Base-by-base conservation (phyloP, 2,113 vertebrate species). In the Erythrocercus mccallii region DNA sequence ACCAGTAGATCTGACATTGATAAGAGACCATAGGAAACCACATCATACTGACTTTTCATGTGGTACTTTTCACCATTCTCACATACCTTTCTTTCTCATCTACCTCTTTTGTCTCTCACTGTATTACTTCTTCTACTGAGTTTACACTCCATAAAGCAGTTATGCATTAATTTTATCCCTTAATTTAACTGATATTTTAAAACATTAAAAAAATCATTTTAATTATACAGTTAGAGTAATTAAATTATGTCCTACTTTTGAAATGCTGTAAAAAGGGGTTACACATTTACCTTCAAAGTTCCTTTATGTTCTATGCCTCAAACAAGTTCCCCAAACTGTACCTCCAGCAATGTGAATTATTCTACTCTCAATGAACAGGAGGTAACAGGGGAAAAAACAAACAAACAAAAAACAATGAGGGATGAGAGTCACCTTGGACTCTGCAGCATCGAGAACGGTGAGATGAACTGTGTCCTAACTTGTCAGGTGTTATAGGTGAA, bases 391-490 rank as follows among this genome's bases (percentile, higher is more conserved):
- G 38, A 40, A 3, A 15, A 76, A 73, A 35, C 12, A 23, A 1
- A 0, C 10, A 51, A 27, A 20, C 10, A 51, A 47, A 35, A 27
- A 31, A 0, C 11, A 45, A 6, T 15, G 17, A 71, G 31, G 4
- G 4, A 3, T 27, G 10, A 17, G 33, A 6, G 21, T 56, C 38
- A 50, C 25, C 25, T 57, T 77, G 62, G 38, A 44, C 37, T 42
- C 2, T 13, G 8, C 25, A 85, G 51, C 5, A 38, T 22, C 33
- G 74, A 57, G 42, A 38, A 53, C 66, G 61, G 37, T 6, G 33
- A 80, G 25, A 11, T 54, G 35, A 92, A 53, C 10, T 42, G 37
- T 45, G 11, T 84, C 70, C 16, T 56, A n/a, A 58, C 16, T 31
- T 33, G 17, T 48, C 47, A 68, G n/a, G n/a, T n/a, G n/a, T n/a